Conservation (phyloP, 2,797 vertebrate genomes). For the Morelia viridis region DNA sequence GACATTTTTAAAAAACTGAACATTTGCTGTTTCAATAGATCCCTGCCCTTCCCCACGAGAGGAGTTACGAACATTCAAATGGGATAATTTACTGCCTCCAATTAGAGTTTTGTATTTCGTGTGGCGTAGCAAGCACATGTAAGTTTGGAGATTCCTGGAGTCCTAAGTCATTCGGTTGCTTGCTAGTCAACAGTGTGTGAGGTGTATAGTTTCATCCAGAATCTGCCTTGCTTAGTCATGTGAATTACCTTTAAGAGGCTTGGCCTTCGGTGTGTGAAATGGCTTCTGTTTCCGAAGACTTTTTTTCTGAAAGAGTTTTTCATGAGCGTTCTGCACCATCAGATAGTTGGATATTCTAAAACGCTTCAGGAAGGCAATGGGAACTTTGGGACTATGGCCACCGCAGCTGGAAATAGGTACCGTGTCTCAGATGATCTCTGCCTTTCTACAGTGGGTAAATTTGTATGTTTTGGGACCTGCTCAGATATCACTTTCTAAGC, state of each 20-base stretch:
- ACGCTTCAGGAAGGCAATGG: not conserved
- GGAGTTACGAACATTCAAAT: not conserved
- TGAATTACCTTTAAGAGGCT: not conserved
- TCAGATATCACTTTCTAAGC: not conserved
- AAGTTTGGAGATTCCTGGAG: not conserved
- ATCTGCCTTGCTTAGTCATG: conserved; percentile 12
- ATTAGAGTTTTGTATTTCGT: not conserved
- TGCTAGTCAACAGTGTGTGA: not conserved
- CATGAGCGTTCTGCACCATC: not conserved
- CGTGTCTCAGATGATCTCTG: not conserved
- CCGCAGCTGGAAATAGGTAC: not conserved
- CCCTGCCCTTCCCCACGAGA: not conserved
- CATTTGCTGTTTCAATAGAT: not conserved
- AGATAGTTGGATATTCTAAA: not conserved
- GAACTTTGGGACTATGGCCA: not conserved
- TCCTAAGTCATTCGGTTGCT: not conserved
- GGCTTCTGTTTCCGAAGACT: not conserved
- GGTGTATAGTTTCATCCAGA: not conserved
- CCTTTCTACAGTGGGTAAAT: not conserved
- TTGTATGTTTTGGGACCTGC: not conserved
- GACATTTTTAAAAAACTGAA: not conserved
- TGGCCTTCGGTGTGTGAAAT: not conserved
- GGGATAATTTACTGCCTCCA: not conserved
- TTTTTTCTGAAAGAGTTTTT: not conserved
- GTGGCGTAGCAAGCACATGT: not conserved